These are phyloP conservation scores for Drosophila leontia DNA, from an alignment of 1,140 invertebrate genomes.

Conservation along the genomic window DNA sequence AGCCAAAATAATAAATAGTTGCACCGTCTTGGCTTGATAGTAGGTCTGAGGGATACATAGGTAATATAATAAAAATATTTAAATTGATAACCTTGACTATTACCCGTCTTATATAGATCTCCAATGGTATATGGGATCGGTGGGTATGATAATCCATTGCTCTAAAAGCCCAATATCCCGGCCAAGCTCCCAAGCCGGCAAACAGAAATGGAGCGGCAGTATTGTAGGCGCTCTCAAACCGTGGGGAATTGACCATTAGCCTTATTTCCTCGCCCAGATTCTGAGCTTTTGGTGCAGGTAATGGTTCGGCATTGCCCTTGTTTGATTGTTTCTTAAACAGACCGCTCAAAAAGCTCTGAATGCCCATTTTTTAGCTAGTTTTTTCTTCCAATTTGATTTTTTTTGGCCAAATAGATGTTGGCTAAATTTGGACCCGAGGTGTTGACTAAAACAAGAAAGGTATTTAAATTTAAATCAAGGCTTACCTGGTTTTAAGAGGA, in stretches of 20 bases:
- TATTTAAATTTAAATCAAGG: not conserved
- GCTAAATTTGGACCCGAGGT: not conserved
- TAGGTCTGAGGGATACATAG: conserved; percentile 50
- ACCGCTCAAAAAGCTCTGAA: not conserved
- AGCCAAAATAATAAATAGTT: conserved; percentile 62
- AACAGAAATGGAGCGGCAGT: conserved; percentile 58
- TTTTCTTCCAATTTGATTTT: not conserved
- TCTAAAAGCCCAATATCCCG: conserved; percentile 69
- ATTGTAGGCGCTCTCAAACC: conserved; percentile 47
- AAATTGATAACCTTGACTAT: not conserved
- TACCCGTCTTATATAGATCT: conserved; percentile 68
- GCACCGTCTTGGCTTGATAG: conserved; percentile 72
- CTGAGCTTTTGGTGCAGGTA: conserved; percentile 1
- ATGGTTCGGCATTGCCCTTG: not conserved
- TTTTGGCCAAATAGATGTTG: not conserved
- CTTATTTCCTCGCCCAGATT: conserved; percentile 67
- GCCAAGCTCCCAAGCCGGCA: conserved; percentile 68
- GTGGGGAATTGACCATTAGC: conserved; percentile 49
- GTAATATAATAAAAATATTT: not conserved
- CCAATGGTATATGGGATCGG: conserved; percentile 55
- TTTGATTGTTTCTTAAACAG: not conserved
- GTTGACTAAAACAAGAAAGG: not conserved
- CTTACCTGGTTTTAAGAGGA: conserved; percentile 16
- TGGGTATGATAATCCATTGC: conserved; percentile 69
- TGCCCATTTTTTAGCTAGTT: conserved; percentile 2